Evolutionary conservation across 2,797 vertebrate species (phyloP).

Genomic region (Myotis vivesi): DNA sequence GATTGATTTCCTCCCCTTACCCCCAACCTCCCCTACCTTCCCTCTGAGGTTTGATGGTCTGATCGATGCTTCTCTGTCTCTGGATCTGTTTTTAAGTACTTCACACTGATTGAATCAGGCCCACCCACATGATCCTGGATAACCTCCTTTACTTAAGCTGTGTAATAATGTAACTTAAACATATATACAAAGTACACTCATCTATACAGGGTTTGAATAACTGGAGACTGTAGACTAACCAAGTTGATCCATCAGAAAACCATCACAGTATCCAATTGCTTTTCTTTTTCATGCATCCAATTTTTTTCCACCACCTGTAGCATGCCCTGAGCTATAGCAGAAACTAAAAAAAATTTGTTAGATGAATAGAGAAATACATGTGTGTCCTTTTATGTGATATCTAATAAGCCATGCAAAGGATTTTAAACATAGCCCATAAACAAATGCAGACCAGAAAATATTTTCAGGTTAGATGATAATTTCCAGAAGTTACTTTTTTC

Average conservation of each 20-base stretch:
- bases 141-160: not conserved
- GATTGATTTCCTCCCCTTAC: too few species aligned
- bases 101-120: not conserved
- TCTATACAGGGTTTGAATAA: not conserved
- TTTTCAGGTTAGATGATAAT: not conserved
- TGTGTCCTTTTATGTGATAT: not conserved
- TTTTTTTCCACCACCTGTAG: not conserved
- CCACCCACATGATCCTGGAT: not conserved
- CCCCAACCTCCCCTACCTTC: too few species aligned
- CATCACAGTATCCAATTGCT: not conserved
- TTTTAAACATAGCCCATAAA: not conserved
- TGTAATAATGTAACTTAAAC: not conserved
- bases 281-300: not conserved
- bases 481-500: not conserved
- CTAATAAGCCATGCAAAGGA: not conserved
- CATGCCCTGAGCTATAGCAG: not conserved
- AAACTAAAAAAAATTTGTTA: not conserved
- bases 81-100: not conserved
- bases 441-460: not conserved
- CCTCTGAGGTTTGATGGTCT: too few species aligned
- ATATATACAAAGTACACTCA: not conserved
- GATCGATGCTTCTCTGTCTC: too few species aligned
- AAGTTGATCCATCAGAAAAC: not conserved
- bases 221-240: not conserved
- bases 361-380: not conserved